Base-by-base conservation (phyloP, 1,140 invertebrate genomes). In the Zaprionus inermis region DNA sequence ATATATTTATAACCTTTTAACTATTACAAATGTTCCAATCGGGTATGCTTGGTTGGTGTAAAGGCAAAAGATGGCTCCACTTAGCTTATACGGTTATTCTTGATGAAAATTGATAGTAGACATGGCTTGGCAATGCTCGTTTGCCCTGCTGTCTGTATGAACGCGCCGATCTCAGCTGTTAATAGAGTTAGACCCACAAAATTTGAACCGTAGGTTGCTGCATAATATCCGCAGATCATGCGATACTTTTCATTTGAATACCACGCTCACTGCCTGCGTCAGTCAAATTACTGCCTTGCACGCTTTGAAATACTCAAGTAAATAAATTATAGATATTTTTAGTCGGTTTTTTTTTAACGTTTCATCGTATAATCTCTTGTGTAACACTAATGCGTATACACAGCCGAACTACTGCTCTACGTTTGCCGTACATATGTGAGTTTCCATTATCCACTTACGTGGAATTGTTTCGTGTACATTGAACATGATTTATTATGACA, bases 401-500 rank as follows among this genome's bases (percentile, higher is more conserved):
- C 9, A 22, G 1, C 44, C 5, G 14, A 51, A 64, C 51, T 64
- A 64, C 3, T 4, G 32, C 24, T 55, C 3, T 69, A 60, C 24
- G 16, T 41, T 3, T n/a, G n/a, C n/a, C n/a, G 4, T 44, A 44
- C 38, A 44, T 30, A 54, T 46, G 67, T 54, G 49, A 67, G 32
- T 68, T 86, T 77, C 79, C 83, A 86, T 84, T 86, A 86, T 77
- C 79, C 72, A 86, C 78, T 86, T 85, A 80, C 61, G 46, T 63
- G 76, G 52, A 89, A 79, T 88, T 86, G 84, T 86, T 89, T 83
- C 86, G 72, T 76, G 78, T 88, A 77, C 82, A 90, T 76, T 86
- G 88, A 76, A 86, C 88, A 90, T 90, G 86, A 90, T 90, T 90
- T 90, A 90, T 86, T 85, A 73, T 82, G 79, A 90, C 86, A 91